A percentile compares a stretch with the other conserved stretches of the same genome.
These are phyloP conservation scores for Magallana ariakensis DNA, from an alignment of 1,140 invertebrate genomes.

Conservation along the genomic window DNA sequence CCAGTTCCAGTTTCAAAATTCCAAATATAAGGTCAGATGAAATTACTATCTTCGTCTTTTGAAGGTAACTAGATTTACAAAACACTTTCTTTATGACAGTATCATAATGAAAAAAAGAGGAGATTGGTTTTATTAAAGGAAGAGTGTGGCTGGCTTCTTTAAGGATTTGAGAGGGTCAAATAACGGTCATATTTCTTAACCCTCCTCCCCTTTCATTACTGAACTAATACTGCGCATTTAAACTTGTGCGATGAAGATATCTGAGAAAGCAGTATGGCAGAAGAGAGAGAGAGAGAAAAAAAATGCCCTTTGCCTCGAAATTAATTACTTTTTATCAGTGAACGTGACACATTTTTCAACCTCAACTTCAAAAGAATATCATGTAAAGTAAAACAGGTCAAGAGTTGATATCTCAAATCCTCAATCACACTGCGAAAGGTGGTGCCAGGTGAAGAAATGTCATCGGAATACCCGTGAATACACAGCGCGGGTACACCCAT, in stretches of 20 bases:
- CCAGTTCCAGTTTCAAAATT: too few relatives aligned
- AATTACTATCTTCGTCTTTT: slow-evolving; percentile 1
- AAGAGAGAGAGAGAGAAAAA: neutral
- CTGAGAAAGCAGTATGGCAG: too few relatives aligned
- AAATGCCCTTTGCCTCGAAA: neutral
- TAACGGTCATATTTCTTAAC: neutral
- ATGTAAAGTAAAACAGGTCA: slow-evolving; percentile 9
- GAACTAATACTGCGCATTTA: too few relatives aligned
- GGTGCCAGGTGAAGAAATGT: neutral
- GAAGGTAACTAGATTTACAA: slow-evolving; percentile 29
- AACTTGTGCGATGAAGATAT: too few relatives aligned
- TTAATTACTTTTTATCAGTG: slow-evolving; percentile 2
- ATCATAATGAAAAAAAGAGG: neutral
- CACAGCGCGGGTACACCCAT: neutral
- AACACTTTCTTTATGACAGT: slow-evolving; percentile 1
- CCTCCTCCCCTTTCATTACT: neutral
- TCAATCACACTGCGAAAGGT: slow-evolving; percentile 1
- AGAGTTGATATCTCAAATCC: slow-evolving; percentile 15
- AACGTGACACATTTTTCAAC: slow-evolving; percentile 10
- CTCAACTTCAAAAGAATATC: slow-evolving; percentile 21
- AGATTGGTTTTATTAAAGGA: neutral
- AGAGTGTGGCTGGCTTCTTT: neutral
- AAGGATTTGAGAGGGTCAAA: neutral
- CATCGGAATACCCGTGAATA: neutral
- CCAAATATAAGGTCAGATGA: neutral